Evolutionary conservation across 2,113 vertebrate genomes (phyloP).

Genomic region (Malurus melanocephalus): DNA sequence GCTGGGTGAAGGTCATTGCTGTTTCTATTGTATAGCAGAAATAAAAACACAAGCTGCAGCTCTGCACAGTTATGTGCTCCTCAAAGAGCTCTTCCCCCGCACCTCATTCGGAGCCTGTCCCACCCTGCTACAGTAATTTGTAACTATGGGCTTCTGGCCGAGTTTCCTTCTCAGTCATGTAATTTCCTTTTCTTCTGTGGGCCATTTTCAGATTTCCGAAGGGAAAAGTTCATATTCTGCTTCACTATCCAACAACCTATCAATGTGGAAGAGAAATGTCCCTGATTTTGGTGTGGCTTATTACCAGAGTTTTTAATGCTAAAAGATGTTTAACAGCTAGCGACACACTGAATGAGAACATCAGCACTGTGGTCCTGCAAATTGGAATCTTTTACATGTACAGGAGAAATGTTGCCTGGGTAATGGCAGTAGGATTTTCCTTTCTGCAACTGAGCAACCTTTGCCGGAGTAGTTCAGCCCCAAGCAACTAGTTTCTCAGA

Average conservation of each 20-base stretch:
- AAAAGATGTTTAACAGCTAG: neutral
- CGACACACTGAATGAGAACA: neutral
- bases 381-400: neutral
- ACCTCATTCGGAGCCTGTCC: neutral
- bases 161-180: conserved; percentile 23
- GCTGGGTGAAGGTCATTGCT: neutral
- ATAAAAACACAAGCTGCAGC: conserved; percentile 29
- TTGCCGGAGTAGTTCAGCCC: neutral
- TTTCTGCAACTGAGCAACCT: neutral
- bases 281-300: neutral
- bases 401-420: neutral
- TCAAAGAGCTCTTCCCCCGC: neutral
- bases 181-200: conserved; percentile 19
- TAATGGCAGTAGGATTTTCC: neutral
- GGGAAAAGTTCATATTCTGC: neutral
- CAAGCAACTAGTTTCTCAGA: rapidly evolving
- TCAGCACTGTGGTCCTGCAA: neutral
- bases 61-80: neutral
- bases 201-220: conserved; percentile 1
- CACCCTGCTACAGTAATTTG: conserved; percentile 23
- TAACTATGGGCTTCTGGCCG: neutral
- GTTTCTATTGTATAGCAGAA: neutral
- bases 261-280: neutral
- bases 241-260: neutral
- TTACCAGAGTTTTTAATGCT: neutral